Base-by-base conservation (phyloP, 2,113 vertebrate species). In the Siniperca chuatsi region DNA sequence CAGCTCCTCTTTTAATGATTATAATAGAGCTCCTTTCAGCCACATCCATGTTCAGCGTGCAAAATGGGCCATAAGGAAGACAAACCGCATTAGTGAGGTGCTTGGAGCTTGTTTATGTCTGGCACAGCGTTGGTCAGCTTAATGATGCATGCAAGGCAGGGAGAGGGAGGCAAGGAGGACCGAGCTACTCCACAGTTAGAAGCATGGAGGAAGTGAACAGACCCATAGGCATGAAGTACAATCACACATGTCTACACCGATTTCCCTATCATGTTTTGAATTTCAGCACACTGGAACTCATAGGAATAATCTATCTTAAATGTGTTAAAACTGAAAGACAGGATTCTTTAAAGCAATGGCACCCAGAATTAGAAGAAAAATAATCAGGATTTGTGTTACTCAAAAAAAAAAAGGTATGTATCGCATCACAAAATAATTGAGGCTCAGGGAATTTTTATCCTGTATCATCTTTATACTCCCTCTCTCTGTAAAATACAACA, bases 101-200 rank as follows among this genome's bases (percentile, higher is more conserved):
- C 85, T 93, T 85, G 82, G 87, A 87, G 89, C 87, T 92, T 87
- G 78, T 94, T 88, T 89, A 89, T 77, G 66, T 58, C 74, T 33
- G 75, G 83, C 87, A 81, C 84, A 75, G 78, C 35, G 46, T 57
- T 57, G 88, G 85, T 86, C 87, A 84, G 85, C 86, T 86, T 93
- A 95, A 95, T 95, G 94, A 92, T 87, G 91, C 90, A 85, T 94
- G 83, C 76, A 86, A 86, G 69, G 40, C 82, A 29, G 37, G 66
- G n/a, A 62, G 79, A 60, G 79, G 75, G 65, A 79, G 78, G 80
- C 48, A 37, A 52, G 72, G 62, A 81, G 50, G 52, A 42, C 54
- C 15, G 23, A 68, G 81, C 78, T 84, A 71, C 33, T 91, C 79
- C 87, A 79, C 58, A 33, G 76, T 77, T 54, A 57, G 66, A 60